Evolutionary conservation across 2,888 invertebrate genomes (phyloP).

Genomic region (Tetrapedia diversipes): DNA sequence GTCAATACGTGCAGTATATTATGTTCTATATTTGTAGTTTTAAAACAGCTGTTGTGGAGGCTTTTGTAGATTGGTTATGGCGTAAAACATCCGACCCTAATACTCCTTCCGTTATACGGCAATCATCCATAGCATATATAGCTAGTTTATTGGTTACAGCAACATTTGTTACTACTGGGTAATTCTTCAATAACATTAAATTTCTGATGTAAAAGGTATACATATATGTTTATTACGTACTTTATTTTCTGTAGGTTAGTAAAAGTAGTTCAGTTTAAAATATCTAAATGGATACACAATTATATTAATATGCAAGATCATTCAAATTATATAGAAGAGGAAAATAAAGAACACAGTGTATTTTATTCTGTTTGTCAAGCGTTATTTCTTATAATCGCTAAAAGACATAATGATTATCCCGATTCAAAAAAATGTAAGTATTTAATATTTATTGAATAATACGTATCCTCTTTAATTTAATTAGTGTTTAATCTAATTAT

Average conservation of each 20-base stretch:
- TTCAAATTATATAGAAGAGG: slow-evolving; percentile 84
- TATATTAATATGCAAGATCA: slow-evolving; percentile 90
- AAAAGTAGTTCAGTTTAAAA: slow-evolving; percentile 85
- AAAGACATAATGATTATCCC: slow-evolving; percentile 93
- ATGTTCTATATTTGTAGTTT: slow-evolving; percentile 90
- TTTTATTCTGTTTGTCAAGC: slow-evolving; percentile 97
- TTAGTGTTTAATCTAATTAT: neutral
- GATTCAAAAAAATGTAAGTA: slow-evolving; percentile 85
- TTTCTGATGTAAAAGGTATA: neutral
- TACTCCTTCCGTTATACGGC: slow-evolving; percentile 86
- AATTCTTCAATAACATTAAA: slow-evolving; percentile 74
- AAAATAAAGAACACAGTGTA: slow-evolving; percentile 90
- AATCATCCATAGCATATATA: slow-evolving; percentile 89
- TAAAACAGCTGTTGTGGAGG: slow-evolving; percentile 85
- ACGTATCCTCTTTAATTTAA: slow-evolving; percentile 10
- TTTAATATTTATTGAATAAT: slow-evolving; percentile 9
- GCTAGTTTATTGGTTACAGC: slow-evolving; percentile 90
- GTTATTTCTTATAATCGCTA: slow-evolving; percentile 95
- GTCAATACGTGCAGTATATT: slow-evolving; percentile 90
- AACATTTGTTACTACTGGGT: slow-evolving; percentile 86
- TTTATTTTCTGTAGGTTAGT: slow-evolving; percentile 84
- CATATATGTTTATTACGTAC: neutral
- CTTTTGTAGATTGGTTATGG: slow-evolving; percentile 90
- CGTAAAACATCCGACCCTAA: slow-evolving; percentile 88
- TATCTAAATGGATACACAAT: slow-evolving; percentile 92